Base-by-base conservation (phyloP, 2,797 vertebrate genomes). In the Anolis apletophallus region DNA sequence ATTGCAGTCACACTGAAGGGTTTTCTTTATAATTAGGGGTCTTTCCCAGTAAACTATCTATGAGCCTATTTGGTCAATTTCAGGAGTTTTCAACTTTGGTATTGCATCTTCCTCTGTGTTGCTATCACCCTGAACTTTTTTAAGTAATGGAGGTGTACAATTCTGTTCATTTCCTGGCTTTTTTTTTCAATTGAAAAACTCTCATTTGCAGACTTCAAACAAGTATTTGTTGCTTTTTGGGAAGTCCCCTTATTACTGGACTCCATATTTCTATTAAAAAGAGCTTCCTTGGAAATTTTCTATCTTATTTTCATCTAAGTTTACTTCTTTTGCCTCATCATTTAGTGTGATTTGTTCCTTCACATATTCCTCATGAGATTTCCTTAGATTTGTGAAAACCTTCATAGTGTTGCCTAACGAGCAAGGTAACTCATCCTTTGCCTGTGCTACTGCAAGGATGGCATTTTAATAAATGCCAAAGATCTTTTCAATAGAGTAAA, bases 1-100 rank as follows among this genome's bases (percentile, higher is more conserved):
- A 64, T 91, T 95, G 85, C 91, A 90, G 0, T 97, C 97, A 5
- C 91, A 78, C 54, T 95, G 91, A 5, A 97, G 96, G 55, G 96
- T 97, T 93, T 95, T 98, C 94, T 96, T 98, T 3, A 96, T 87
- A 73, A 98, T 99, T 87, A 26, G 32, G 81, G 4, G 73, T 46
- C 32, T 46, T 46, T 46, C 40, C 40, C 6, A 46, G 40, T 46
- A 46, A 46, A 46, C 3, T 46, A 46, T 46, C 6, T 46, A 46
- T 46, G 40, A 46, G 40, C 40, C 40, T 46, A 46, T 46, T 46
- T 46, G 40, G 40, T 46, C 40, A 46, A 46, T 94, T 46, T 7
- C 46, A 46, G 5, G 46, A 52, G 94, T 95, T 88, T 86, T 86
- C 78, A 81, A 17, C 54, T 64, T 50, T 84, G n/a, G 34, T 19